Conservation (phyloP, 2,797 vertebrate genomes). For the Gambusia yucatana region DNA sequence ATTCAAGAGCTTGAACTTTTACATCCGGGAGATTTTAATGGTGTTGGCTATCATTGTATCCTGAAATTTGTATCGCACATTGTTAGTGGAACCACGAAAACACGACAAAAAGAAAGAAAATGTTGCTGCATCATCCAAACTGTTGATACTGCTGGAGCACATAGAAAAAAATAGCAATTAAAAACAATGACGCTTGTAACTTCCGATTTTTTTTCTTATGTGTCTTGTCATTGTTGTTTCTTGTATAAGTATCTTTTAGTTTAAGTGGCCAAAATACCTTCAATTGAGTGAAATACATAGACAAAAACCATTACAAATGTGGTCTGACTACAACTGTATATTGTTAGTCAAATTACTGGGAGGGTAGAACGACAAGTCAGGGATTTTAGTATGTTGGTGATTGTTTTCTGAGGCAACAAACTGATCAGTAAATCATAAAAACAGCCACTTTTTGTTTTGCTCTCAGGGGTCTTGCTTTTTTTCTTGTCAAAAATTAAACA, state of each 20-base stretch:
- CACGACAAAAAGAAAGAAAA: neutral
- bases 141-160: neutral
- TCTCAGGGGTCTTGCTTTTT: neutral
- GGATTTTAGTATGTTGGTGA: neutral
- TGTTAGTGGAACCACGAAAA: constrained; percentile 6
- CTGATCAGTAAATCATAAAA: neutral
- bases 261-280: neutral
- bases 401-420: neutral
- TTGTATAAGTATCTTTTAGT: neutral
- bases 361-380: neutral
- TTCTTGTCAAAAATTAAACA: neutral
- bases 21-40: constrained; percentile 42
- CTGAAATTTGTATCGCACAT: constrained; percentile 12
- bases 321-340: too few species aligned
- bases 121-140: neutral
- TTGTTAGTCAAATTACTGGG: neutral
- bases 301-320: too few species aligned
- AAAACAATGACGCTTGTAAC: neutral
- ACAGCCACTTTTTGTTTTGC: neutral
- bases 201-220: neutral
- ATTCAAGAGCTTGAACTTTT: constrained; percentile 52
- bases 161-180: neutral
- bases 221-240: neutral
- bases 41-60: constrained; percentile 19
- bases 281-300: neutral